phyloP scores from a whole-genome alignment of 2,888 invertebrate genomes.

The Dryobotodes eremita region DNA sequence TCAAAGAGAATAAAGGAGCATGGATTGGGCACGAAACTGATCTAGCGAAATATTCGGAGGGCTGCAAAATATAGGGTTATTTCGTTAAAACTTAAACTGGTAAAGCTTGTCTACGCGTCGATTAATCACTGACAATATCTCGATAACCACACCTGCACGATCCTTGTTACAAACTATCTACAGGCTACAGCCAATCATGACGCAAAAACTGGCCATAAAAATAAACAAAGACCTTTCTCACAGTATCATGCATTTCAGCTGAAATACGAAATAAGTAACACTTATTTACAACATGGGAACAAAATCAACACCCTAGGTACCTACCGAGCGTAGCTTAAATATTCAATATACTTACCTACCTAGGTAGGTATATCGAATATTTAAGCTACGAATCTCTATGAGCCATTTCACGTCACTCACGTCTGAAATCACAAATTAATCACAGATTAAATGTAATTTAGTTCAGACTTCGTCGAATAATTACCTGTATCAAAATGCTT shows the following conservation, averaged over 20 bases:
- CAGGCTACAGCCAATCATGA: background rate
- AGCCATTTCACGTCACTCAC: background rate
- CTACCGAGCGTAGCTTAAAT: no score
- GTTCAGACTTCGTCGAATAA: background rate
- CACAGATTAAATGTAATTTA: background rate
- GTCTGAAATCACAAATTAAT: conserved; percentile 11
- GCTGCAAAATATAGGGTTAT: background rate
- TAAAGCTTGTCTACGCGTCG: conserved; percentile 7
- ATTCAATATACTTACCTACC: no score
- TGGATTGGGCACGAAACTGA: background rate
- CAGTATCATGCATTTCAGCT: background rate
- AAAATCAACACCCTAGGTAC: background rate
- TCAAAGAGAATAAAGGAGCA: background rate
- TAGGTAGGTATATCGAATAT: background rate
- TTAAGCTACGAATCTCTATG: background rate
- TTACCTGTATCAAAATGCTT: conserved; percentile 11
- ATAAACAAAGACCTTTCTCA: background rate
- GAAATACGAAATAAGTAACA: background rate
- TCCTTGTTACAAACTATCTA: background rate
- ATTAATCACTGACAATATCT: conserved; percentile 38
- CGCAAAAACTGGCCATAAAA: background rate
- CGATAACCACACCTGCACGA: background rate
- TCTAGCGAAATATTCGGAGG: background rate
- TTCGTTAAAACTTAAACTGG: conserved; percentile 24
- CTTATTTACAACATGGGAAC: background rate